phyloP scores from a whole-genome alignment of 2,797 vertebrate genomes.

The Lacerta bilineata region DNA sequence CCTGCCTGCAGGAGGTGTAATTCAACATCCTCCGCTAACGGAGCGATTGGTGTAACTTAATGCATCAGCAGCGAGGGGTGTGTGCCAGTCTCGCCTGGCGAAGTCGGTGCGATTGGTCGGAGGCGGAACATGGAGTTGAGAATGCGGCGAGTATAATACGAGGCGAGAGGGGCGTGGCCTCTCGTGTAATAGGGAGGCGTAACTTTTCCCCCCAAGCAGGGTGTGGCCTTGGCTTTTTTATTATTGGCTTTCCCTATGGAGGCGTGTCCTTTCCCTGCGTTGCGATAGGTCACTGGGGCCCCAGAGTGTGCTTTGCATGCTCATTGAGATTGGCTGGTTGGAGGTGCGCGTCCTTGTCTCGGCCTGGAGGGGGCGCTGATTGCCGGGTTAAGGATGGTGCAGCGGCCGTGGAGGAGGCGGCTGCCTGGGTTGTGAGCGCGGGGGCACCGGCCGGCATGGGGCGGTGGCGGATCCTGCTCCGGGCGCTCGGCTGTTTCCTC shows the following conservation, averaged over 20 bases:
- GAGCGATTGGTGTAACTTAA: neutral
- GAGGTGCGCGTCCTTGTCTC: neutral
- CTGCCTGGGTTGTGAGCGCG: neutral
- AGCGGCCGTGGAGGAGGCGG: neutral
- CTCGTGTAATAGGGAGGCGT: neutral
- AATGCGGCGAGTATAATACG: neutral
- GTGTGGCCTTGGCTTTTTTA: neutral
- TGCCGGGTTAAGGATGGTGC: neutral
- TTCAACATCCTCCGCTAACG: neutral
- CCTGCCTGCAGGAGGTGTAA: too few species aligned
- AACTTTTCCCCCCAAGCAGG: neutral
- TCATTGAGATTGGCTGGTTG: neutral
- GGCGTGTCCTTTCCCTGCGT: slow-evolving; percentile 19
- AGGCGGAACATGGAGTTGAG: neutral
- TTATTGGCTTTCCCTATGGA: neutral
- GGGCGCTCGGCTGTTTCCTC: neutral
- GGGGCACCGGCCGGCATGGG: slow-evolving; percentile 9
- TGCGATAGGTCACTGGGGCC: neutral
- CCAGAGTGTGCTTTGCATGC: neutral
- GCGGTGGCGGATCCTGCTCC: slow-evolving; percentile 24
- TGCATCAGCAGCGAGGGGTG: neutral
- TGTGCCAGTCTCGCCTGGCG: neutral
- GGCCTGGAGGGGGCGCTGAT: slow-evolving; percentile 30
- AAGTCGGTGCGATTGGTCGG: neutral
- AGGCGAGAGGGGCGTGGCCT: neutral